Percentiles rank a stretch among this genome's conserved stretches.
Evolutionary conservation across 2,797 vertebrate species (phyloP).

Genomic region (Acridotheres tristis): DNA sequence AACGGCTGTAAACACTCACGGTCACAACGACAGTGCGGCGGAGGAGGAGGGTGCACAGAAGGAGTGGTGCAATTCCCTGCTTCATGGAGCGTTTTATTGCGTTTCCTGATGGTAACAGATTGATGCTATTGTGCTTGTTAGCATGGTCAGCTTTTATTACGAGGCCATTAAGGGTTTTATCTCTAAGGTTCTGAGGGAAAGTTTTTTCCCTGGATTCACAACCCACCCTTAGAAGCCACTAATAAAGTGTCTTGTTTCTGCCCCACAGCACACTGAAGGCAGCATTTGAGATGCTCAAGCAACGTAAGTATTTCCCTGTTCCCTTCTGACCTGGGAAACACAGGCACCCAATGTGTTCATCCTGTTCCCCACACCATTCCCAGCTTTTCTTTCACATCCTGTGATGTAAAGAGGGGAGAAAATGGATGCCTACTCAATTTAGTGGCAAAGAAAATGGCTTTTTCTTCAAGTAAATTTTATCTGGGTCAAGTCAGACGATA

Average conservation of each 20-base stretch:
- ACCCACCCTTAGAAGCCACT: neutral
- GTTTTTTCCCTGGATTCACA: neutral
- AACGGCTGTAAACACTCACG: neutral
- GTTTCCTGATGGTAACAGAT: neutral
- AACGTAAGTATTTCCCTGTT: slow-evolving; percentile 81
- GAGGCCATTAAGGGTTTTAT: neutral
- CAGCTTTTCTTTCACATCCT: neutral
- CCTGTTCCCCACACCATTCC: neutral
- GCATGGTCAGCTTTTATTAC: neutral
- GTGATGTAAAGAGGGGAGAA: neutral
- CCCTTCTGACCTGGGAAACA: neutral
- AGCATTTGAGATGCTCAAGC: slow-evolving; percentile 90
- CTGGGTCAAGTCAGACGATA: neutral
- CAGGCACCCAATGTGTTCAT: neutral
- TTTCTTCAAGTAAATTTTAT: neutral
- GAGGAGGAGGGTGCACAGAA: neutral
- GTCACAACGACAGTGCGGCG: neutral
- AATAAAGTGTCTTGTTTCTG: slow-evolving; percentile 22
- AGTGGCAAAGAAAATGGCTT: neutral
- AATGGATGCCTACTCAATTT: neutral
- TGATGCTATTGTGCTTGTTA: slow-evolving; percentile 22
- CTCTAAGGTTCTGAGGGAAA: neutral
- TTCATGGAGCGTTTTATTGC: slow-evolving; percentile 11
- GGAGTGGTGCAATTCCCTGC: neutral
- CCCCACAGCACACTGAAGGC: slow-evolving; percentile 84